Evolutionary conservation across 1,140 invertebrate genomes (phyloP).

Genomic region (Lethrus apterus): DNA sequence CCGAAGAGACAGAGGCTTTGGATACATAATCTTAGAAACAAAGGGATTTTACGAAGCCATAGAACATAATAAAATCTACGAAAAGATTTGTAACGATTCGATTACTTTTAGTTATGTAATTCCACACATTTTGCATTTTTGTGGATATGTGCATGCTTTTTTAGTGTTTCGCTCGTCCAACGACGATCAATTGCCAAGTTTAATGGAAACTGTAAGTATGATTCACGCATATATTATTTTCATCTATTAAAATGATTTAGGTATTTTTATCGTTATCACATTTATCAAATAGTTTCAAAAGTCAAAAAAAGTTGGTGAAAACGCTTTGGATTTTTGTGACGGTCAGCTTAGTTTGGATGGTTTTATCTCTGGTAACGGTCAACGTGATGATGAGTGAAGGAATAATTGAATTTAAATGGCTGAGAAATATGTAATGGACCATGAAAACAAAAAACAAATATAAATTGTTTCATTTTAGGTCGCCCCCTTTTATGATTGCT

Average conservation of each 20-base stretch:
- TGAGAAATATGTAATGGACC: slow-evolving; percentile 44
- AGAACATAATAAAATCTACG: slow-evolving; percentile 40
- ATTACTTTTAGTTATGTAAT: slow-evolving; percentile 68
- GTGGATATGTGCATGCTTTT: slow-evolving; percentile 69
- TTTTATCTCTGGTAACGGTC: slow-evolving; percentile 55
- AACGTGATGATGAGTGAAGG: slow-evolving; percentile 58
- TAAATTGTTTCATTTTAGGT: slow-evolving; percentile 40
- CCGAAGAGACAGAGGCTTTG: slow-evolving; percentile 64
- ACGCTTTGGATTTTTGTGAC: slow-evolving; percentile 65
- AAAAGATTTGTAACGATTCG: slow-evolving; percentile 60
- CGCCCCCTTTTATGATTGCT: slow-evolving; percentile 40
- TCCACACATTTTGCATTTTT: slow-evolving; percentile 68
- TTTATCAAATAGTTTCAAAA: slow-evolving; percentile 52
- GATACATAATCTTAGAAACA: slow-evolving; percentile 27
- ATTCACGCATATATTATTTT: slow-evolving; percentile 3
- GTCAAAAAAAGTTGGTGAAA: slow-evolving; percentile 57
- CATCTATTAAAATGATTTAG: slow-evolving; percentile 34
- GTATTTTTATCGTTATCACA: slow-evolving; percentile 60
- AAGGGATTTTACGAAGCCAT: slow-evolving; percentile 36
- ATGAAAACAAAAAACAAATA: slow-evolving; percentile 5
- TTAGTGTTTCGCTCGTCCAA: slow-evolving; percentile 73
- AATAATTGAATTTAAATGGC: slow-evolving; percentile 56
- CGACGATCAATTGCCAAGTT: slow-evolving; percentile 78
- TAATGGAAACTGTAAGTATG: slow-evolving; percentile 75
- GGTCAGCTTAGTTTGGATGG: slow-evolving; percentile 58